Evolutionary conservation across 2,113 vertebrate genomes (phyloP), one percentile per base, ranked within the genome.

Genomic region (Coregonus clupeaformis): DNA sequence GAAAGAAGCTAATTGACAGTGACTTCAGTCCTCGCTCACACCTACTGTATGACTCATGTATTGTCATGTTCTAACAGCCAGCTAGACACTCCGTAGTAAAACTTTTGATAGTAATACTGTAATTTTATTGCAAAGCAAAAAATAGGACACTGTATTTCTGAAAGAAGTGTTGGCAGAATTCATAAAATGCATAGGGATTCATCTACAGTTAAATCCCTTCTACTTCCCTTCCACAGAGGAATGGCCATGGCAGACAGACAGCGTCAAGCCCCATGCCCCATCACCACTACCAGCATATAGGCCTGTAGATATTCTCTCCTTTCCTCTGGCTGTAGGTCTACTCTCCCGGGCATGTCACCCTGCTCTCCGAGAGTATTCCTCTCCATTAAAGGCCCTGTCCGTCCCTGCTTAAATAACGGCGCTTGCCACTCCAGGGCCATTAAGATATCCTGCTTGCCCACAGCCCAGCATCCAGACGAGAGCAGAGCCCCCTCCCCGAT

Each of bases 371-470:
- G 77, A 88, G 87, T 80, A 91, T 89, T 87, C 77, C 85, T 91
- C 88, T 91, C 91, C 87, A 90, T 92, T 92, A 90, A 72, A 4
- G 16, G 5, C 30, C 66, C 30, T 79, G 84, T 90, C 86, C 36
- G 73, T 74, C 78, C 71, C 87, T 84, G 79, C 86, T 92, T 94
- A 92, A 93, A 90, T 91, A 91, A 91, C 84, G 85, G 87, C 91
- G 79, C 84, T 85, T 70, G 86, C 89, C 91, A 89, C 90, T 93
- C 89, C 78, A 71, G 86, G 72, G 72, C 88, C 88, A 92, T 93
- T 93, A 93, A 90, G 83, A 80, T 55, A 82, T n/a, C n/a, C 81
- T 78, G 72, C 84, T 42, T 79, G 7, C 20, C 49, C 16, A 5
- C 42, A 1, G 42, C 42, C 49, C 6, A 52, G 49, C 12, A 52